Evolutionary conservation across 1,140 invertebrate genomes (phyloP), one percentile per base, ranked within the genome.

Genomic region (Amyelois transitella): DNA sequence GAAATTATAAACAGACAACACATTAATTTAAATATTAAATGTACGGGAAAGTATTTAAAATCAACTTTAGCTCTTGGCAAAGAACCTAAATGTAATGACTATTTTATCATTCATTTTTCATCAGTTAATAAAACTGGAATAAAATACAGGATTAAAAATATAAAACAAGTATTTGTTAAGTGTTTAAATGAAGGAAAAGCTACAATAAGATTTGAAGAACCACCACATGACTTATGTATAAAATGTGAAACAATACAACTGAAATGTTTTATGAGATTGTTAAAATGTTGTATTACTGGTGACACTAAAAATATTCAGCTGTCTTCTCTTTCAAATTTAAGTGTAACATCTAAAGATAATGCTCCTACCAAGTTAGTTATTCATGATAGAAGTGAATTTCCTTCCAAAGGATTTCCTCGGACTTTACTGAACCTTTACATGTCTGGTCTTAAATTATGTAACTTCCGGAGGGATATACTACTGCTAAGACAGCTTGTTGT

Each of bases 131-230:
- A 93, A 77, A 81, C 73, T 18, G 93, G 93, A 1, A 90, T 75
- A 1, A 93, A 92, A 62, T 95, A 94, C 62, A 91, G 91, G 81
- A 72, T 94, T 1, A 90, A 90, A 28, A 93, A 92, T 66, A 89
- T 95, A 43, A 89, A 90, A 44, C 88, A 91, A 75, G 87, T 95
- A 18, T 92, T 93, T 66, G 91, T 90, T 0, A 93, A 91, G 70
- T 95, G 92, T 76, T 75, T 94, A 10, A 87, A 91, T 43, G 92
- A 94, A 75, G 94, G 94, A 53, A 95, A 95, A 88, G 89, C 90
- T 18, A 94, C 94, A 6, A 91, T 95, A 55, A 89, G 93, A 50
- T 91, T 95, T 49, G 91, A 90, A 64, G 84, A 91, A 58, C 94
- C 94, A 14, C 87, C 91, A 22, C 90, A 93, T 60, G 93, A 95